Conservation (phyloP, 35 echinoderm and acorn worm genomes). For the Chiridota heheva region DNA sequence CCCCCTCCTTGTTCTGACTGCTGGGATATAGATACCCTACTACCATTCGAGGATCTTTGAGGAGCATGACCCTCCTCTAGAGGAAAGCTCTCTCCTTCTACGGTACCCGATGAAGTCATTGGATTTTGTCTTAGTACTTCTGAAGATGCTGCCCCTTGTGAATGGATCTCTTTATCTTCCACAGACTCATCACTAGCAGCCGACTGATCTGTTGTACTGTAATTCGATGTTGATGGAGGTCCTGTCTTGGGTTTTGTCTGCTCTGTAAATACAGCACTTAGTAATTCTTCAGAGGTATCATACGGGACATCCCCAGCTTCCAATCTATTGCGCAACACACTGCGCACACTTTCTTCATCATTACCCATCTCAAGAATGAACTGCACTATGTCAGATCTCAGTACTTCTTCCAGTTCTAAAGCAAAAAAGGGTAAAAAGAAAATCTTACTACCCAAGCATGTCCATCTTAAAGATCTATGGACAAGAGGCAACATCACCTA, state of each 20-base stretch:
- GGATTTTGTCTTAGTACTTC: neutral
- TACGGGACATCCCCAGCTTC: slow-evolving; percentile 14
- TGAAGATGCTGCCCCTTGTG: neutral
- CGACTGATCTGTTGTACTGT: too few relatives aligned
- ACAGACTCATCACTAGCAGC: too few relatives aligned
- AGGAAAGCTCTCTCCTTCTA: too few relatives aligned
- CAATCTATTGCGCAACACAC: slow-evolving; percentile 26
- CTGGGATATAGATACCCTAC: too few relatives aligned
- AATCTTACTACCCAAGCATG: too few relatives aligned
- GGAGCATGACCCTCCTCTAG: neutral
- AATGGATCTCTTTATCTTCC: neutral
- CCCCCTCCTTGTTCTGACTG: too few relatives aligned
- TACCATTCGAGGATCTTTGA: too few relatives aligned
- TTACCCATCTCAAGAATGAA: slow-evolving; percentile 83
- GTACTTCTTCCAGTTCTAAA: slow-evolving; percentile 52
- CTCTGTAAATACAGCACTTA: slow-evolving; percentile 36
- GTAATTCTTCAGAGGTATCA: slow-evolving; percentile 36
- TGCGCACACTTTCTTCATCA: slow-evolving; percentile 33
- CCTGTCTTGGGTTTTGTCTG: neutral
- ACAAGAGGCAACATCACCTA: neutral
- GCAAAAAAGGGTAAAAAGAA: neutral
- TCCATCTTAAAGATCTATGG: too few relatives aligned
- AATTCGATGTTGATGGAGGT: neutral
- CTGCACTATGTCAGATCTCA: slow-evolving; percentile 34
- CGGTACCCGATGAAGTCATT: neutral